Evolutionary conservation across 37 sponge, comb jelly and placozoan species (phyloP).

Genomic region (Spongilla lacustris): DNA sequence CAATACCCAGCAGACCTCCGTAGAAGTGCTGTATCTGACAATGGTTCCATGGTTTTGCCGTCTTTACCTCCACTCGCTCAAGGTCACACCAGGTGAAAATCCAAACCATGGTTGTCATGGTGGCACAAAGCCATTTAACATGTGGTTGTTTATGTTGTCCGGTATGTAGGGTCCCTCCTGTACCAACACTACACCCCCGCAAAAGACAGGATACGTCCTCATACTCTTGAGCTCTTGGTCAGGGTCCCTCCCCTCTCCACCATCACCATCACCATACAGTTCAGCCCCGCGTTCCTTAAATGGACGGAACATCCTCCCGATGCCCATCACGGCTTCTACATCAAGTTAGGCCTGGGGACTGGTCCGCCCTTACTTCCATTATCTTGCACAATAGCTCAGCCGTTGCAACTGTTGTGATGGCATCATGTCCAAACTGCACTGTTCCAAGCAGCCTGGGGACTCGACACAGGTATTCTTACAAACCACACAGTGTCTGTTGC

Average conservation of each 20-base stretch:
- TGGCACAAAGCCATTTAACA: no score
- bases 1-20: slow-evolving; percentile 39
- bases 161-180: slow-evolving; percentile 23
- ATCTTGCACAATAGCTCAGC: slow-evolving; percentile 61
- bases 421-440: slow-evolving; percentile 53
- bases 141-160: background rate
- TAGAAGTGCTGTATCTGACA: slow-evolving; percentile 67
- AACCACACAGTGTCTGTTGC: background rate
- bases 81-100: background rate
- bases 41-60: slow-evolving; percentile 97
- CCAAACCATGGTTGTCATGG: background rate
- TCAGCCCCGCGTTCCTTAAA: slow-evolving; percentile 84
- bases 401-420: slow-evolving; percentile 60
- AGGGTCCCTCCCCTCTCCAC: slow-evolving; percentile 82
- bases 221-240: slow-evolving; percentile 81
- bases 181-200: slow-evolving; percentile 67
- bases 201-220: slow-evolving; percentile 84
- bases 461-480: background rate
- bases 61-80: slow-evolving; percentile 84
- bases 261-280: slow-evolving; percentile 65
- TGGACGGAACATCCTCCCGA: slow-evolving; percentile 98
- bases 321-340: slow-evolving; percentile 96
- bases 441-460: background rate
- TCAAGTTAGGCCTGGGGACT: slow-evolving; percentile 50
- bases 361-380: background rate